Evolutionary conservation across 2,888 invertebrate species (phyloP), one percentile per base, ranked within the genome.

Genomic region (Epinotia demarniana): DNA sequence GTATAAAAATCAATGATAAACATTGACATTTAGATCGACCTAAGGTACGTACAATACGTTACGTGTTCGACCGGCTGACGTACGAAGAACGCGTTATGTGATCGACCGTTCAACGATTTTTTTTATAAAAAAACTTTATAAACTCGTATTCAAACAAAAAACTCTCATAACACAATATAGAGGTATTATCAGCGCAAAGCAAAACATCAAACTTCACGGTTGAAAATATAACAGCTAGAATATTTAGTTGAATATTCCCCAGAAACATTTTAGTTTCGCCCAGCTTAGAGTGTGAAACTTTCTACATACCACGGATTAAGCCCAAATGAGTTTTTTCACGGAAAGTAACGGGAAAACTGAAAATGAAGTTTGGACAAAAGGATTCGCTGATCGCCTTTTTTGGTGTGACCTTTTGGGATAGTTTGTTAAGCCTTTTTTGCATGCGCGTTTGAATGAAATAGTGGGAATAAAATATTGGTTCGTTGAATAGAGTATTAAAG

Each of bases 301-400:
- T 84, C 83, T 85, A 84, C 86, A 83, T 85, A 82, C 78, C 78
- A 81, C 75, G 89, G 88, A 88, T 88, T 89, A 85, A 83, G 83
- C 81, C 82, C 80, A 82, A 89, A 90, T 88, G 86, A 89, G 89
- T 86, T 90, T 89, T 87, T 86, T 85, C 83, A 82, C 83, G 77
- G 79, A 79, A 80, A 72, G 64, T 60, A 70, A 75, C 39, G 60
- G 62, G 64, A 11, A 66, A 71, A 61, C 75, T 66, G 75, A 75
- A 75, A 66, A 64, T 70, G 70, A 75, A 79, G 80, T 79, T 80
- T 78, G 76, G 75, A 79, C 79, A 80, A 81, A 80, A 76, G 75
- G 77, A 76, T 73, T 75, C 64, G n/a, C 43, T 62, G 70, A 64
- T 70, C 9, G 63, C 49, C 64, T 43, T 69, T 71, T 75, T 73